phyloP scores from a whole-genome alignment of 2,113 vertebrate species.

The Alouatta palliata region DNA sequence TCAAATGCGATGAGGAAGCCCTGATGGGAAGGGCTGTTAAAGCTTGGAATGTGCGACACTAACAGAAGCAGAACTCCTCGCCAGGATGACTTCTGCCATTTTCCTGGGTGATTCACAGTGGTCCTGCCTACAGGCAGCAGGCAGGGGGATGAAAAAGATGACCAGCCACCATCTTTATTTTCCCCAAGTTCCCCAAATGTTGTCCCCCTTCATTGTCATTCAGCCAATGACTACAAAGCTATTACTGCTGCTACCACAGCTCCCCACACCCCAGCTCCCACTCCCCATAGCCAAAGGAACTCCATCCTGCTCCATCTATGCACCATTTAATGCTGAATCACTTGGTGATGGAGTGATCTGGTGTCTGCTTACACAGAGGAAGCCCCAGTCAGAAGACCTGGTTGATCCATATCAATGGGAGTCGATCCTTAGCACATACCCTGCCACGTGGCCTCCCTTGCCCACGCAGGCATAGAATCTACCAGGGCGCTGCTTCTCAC shows the following conservation, averaged over 20 bases:
- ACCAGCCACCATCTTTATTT: not conserved
- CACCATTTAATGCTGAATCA: not conserved
- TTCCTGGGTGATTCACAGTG: not conserved
- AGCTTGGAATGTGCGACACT: not conserved
- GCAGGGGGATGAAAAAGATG: not conserved
- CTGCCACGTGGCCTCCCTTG: rapidly evolving
- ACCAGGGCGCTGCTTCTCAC: not conserved
- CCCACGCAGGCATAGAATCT: rapidly evolving
- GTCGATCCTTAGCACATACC: rapidly evolving
- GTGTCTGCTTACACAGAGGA: not conserved
- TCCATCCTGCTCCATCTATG: not conserved
- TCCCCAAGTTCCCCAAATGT: not conserved
- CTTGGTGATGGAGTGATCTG: too few relatives aligned
- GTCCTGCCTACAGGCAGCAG: not conserved
- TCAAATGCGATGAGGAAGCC: not conserved
- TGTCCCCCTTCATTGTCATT: not conserved
- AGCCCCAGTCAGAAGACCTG: not conserved
- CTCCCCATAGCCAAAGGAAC: not conserved
- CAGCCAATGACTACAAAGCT: not conserved
- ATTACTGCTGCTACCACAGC: rapidly evolving
- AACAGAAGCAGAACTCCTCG: not conserved
- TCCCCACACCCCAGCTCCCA: rapidly evolving
- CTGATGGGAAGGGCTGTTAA: not conserved
- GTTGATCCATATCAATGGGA: not conserved
- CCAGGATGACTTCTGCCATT: too few relatives aligned